Conservation (phyloP, 35 echinoderm and acorn worm genomes). For the Strongylocentrotus purpuratus region DNA sequence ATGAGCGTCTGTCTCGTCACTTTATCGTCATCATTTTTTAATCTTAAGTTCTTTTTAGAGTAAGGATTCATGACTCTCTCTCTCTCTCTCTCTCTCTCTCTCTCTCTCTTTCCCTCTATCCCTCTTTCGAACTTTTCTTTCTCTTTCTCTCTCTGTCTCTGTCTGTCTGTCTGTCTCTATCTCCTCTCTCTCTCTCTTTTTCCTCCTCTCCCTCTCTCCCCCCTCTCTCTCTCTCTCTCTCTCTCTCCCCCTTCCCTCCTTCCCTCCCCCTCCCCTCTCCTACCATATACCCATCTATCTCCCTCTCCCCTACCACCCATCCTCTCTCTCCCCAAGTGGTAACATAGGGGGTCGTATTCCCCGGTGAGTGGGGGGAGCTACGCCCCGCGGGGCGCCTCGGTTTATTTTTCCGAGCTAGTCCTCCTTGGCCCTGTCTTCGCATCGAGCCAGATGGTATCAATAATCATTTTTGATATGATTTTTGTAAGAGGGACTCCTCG, state of each 20-base stretch:
- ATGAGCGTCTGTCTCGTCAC: too few species aligned
- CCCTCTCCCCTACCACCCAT: not conserved
- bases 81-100: too few species aligned
- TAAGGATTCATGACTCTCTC: too few species aligned
- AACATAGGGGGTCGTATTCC: not conserved
- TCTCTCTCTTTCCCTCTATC: too few species aligned
- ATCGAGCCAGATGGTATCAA: constrained; percentile 12
- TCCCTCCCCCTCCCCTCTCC: too few species aligned
- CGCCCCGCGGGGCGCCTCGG: not conserved
- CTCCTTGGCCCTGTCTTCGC: not conserved
- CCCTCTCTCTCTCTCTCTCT: not conserved
- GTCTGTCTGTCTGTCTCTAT: too few species aligned
- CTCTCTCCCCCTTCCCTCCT: too few species aligned
- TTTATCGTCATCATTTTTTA: too few species aligned
- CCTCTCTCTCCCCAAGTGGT: not conserved
- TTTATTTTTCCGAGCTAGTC: constrained; percentile 13
- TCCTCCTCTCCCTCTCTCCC: not conserved
- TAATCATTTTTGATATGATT: constrained; percentile 29
- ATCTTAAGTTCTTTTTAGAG: too few species aligned
- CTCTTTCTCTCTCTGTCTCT: too few species aligned
- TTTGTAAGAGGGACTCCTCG: not conserved
- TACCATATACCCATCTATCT: not conserved
- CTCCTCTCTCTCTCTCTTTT: too few species aligned
- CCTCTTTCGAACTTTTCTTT: too few species aligned
- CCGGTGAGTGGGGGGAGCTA: not conserved